Percentiles rank a stretch among this genome's conserved stretches.
phyloP scores from a whole-genome alignment of 1,140 invertebrate genomes.

The Palaemon carinicauda region DNA sequence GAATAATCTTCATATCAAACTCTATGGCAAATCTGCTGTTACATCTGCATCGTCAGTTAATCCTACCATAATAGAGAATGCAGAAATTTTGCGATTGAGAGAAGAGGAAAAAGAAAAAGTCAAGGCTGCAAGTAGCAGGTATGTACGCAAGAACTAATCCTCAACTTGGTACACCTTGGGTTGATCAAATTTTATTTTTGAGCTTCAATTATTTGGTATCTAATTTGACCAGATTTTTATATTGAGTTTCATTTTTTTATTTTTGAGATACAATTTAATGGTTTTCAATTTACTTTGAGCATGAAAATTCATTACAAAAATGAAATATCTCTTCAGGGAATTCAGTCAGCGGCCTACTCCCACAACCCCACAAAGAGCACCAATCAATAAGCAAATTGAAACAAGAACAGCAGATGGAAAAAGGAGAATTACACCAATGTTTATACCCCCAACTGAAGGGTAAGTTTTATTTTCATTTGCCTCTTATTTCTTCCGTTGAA shows the following conservation, averaged over 20 bases:
- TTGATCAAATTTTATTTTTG: neutral
- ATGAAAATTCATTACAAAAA: too few relatives aligned
- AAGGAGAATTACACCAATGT: conserved; percentile 94
- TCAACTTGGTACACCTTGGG: too few relatives aligned
- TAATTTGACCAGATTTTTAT: neutral
- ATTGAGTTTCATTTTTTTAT: neutral
- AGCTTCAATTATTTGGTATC: neutral
- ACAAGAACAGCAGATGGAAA: conserved; percentile 92
- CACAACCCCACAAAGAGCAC: conserved; percentile 66
- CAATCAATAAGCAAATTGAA: conserved; percentile 93
- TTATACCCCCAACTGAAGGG: conserved; percentile 73
- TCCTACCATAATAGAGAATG: conserved; percentile 82
- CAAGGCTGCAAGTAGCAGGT: conserved; percentile 29
- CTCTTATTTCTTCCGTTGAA: neutral
- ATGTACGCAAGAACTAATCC: too few relatives aligned
- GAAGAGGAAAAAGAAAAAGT: conserved; percentile 45
- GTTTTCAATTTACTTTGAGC: neutral
- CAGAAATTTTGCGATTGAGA: conserved; percentile 74
- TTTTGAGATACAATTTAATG: too few relatives aligned
- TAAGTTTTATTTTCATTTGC: neutral
- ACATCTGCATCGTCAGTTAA: conserved; percentile 61
- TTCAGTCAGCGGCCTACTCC: conserved; percentile 10
- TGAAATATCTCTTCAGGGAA: neutral
- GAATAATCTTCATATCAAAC: conserved; percentile 58
- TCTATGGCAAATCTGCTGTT: conserved; percentile 58